These are phyloP conservation scores for Pocillopora verrucosa DNA, from an alignment of 64 coral and sea anemone genomes.

Conservation along the genomic window DNA sequence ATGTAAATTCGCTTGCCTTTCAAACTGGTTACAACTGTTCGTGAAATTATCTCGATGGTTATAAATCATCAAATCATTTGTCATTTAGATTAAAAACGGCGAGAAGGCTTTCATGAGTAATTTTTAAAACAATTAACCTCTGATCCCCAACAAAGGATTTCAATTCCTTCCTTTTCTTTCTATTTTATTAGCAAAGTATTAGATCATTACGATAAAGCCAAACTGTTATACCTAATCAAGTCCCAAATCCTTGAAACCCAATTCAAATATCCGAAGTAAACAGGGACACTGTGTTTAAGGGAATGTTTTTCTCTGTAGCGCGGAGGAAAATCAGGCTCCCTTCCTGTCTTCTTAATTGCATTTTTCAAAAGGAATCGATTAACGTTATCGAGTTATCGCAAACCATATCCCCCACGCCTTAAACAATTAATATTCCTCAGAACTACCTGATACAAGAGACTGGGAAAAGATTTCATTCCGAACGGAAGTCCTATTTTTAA, in stretches of 20 bases:
- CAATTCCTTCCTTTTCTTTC: neutral
- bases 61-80: slow-evolving; percentile 20
- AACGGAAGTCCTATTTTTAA: slow-evolving; percentile 5
- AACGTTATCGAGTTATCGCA: slow-evolving; percentile 47
- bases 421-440: neutral
- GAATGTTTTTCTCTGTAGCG: neutral
- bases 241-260: too few species aligned
- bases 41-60: neutral
- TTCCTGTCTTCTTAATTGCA: slow-evolving; percentile 17
- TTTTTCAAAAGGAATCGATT: slow-evolving; percentile 31
- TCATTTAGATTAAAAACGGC: neutral
- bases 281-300: neutral
- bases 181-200: neutral
- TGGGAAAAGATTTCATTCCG: neutral
- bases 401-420: slow-evolving; percentile 39
- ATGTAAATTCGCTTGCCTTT: neutral
- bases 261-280: neutral
- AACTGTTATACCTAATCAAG: too few species aligned
- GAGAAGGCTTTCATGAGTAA: neutral
- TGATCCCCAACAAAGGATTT: neutral
- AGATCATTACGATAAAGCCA: too few species aligned
- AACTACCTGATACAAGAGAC: neutral
- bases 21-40: neutral
- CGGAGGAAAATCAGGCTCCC: neutral
- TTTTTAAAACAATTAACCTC: slow-evolving; percentile 9